These are phyloP conservation scores for Rhagoletis pomonella DNA, from an alignment of 1,140 invertebrate genomes.

Conservation along the genomic window DNA sequence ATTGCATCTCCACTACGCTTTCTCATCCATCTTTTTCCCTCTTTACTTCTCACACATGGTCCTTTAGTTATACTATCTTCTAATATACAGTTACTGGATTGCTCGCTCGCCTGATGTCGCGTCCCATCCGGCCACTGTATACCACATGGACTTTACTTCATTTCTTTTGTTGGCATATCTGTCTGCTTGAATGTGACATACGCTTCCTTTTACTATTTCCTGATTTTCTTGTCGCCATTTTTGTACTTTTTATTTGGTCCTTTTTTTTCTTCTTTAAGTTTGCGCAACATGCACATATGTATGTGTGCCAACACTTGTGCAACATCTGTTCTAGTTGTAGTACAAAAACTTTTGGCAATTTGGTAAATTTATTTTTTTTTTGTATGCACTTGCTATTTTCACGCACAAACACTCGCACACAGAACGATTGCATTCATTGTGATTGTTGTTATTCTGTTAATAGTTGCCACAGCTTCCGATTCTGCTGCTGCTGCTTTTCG, in stretches of 20 bases:
- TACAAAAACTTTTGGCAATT: slow-evolving; percentile 43
- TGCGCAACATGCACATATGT: slow-evolving; percentile 4
- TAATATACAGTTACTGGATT: neutral
- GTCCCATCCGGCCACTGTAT: too few relatives aligned
- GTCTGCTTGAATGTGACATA: neutral
- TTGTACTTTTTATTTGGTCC: neutral
- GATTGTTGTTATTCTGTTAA: slow-evolving; percentile 34
- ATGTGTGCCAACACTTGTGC: neutral
- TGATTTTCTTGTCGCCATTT: slow-evolving; percentile 35
- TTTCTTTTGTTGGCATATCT: slow-evolving; percentile 1
- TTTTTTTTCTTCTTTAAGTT: neutral
- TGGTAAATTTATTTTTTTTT: slow-evolving; percentile 51
- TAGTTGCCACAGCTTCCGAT: neutral
- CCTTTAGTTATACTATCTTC: neutral
- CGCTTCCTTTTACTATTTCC: slow-evolving; percentile 37
- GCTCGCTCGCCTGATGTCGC: neutral
- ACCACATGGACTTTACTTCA: slow-evolving; percentile 22
- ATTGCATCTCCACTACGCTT: neutral
- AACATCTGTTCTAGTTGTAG: slow-evolving; percentile 29
- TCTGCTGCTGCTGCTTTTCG: neutral
- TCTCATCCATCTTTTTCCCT: neutral
- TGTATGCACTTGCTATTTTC: slow-evolving; percentile 19
- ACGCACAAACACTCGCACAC: neutral
- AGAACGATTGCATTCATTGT: neutral
- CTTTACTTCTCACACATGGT: neutral